Conservation (phyloP, 2,888 invertebrate species). For the Yponomeuta sedellus region DNA sequence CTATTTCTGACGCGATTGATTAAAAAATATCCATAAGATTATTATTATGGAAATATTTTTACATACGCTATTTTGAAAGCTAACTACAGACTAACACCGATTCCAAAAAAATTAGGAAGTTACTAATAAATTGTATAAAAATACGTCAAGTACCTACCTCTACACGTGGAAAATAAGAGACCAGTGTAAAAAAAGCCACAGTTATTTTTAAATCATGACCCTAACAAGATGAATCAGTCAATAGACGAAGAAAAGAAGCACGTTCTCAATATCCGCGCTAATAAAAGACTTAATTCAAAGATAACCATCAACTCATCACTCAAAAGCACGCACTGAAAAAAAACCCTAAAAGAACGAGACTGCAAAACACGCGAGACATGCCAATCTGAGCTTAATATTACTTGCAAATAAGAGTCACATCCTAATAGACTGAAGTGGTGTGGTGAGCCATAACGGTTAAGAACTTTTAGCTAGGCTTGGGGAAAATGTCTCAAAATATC, state of each 20-base stretch:
- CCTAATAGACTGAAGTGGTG: not conserved
- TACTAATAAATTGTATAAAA: too few relatives aligned
- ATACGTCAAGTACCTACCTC: too few relatives aligned
- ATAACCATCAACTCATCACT: conserved; percentile 15
- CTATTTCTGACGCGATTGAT: too few relatives aligned
- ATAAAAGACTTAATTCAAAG: not conserved
- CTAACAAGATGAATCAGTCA: not conserved
- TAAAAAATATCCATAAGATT: too few relatives aligned
- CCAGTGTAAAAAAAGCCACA: too few relatives aligned
- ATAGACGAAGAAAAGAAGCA: not conserved
- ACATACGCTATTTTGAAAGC: too few relatives aligned
- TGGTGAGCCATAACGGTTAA: not conserved
- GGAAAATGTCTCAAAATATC: too few relatives aligned
- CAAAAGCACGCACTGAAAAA: conserved; percentile 9
- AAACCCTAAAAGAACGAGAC: conserved; percentile 15
- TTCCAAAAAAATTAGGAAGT: too few relatives aligned
- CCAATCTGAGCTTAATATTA: not conserved
- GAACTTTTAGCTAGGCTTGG: not conserved
- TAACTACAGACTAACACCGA: too few relatives aligned
- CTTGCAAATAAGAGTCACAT: not conserved
- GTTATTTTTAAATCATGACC: too few relatives aligned
- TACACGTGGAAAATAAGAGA: too few relatives aligned
- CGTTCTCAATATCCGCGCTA: not conserved
- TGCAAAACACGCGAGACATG: not conserved
- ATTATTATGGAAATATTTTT: too few relatives aligned